Conservation (phyloP, 1,140 invertebrate genomes). For the Hypsibius dujardini region DNA sequence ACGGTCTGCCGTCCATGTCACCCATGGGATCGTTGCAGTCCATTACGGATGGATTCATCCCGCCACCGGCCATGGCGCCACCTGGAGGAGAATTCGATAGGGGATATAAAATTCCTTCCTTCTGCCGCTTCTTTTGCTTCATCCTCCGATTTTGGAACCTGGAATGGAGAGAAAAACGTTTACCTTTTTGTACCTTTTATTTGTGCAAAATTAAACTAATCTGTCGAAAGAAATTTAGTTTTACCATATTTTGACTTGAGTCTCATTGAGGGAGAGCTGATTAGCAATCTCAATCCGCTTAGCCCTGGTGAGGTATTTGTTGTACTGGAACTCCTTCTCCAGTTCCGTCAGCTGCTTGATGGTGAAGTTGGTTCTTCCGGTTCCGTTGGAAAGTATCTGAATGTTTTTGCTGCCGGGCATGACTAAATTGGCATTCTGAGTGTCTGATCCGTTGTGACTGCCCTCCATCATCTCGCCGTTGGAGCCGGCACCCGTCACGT, state of each 20-base stretch:
- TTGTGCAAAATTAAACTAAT: no score
- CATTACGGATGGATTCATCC: no score
- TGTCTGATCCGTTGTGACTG: background rate
- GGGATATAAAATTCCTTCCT: slow-evolving; percentile 24
- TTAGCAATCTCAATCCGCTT: slow-evolving; percentile 92
- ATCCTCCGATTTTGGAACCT: slow-evolving; percentile 35
- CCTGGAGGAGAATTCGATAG: no score
- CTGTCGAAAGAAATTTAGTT: no score
- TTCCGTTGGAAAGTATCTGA: slow-evolving; percentile 26
- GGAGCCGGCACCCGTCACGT: background rate
- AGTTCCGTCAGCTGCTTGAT: slow-evolving; percentile 96
- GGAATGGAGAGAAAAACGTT: background rate
- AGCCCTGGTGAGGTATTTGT: slow-evolving; percentile 90
- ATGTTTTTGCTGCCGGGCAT: slow-evolving; percentile 11
- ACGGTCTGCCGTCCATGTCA: no score
- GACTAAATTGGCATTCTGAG: background rate
- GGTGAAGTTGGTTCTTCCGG: slow-evolving; percentile 88
- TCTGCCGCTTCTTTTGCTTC: slow-evolving; percentile 36
- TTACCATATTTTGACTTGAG: slow-evolving; percentile 43
- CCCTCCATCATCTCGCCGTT: background rate
- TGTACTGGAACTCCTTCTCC: slow-evolving; percentile 98
- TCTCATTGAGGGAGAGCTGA: slow-evolving; percentile 85
- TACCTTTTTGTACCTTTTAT: no score
- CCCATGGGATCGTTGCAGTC: no score
- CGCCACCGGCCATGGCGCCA: no score